These are phyloP conservation scores for Drosophila anomelani DNA, from an alignment of 2,888 invertebrate species.

Conservation along the genomic window DNA sequence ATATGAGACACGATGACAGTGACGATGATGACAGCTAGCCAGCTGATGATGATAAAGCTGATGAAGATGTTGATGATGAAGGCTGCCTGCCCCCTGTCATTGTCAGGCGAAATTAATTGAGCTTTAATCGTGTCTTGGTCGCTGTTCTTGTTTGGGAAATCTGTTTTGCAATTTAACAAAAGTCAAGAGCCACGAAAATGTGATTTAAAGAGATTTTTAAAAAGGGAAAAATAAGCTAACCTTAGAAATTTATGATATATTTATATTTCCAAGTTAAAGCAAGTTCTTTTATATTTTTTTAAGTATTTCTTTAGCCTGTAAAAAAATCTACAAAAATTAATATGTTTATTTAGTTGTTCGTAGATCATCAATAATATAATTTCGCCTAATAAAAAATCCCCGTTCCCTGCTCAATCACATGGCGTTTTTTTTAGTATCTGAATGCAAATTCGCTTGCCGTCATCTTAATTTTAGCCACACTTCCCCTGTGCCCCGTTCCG, in stretches of 20 bases:
- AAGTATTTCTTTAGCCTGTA: background rate
- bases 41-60: slow-evolving; percentile 4
- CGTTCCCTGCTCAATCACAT: background rate
- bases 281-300: background rate
- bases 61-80: slow-evolving; percentile 1
- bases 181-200: slow-evolving; percentile 10
- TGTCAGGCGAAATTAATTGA: slow-evolving; percentile 63
- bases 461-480: slow-evolving; percentile 21
- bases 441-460: slow-evolving; percentile 34
- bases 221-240: background rate
- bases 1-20: slow-evolving; percentile 3
- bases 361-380: slow-evolving; percentile 13
- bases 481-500: background rate
- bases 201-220: background rate
- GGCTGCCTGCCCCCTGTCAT: slow-evolving; percentile 58
- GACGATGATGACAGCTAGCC: slow-evolving; percentile 12
- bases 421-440: slow-evolving; percentile 5
- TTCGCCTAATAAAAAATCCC: slow-evolving; percentile 7
- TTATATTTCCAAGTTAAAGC: background rate
- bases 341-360: background rate
- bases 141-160: slow-evolving; percentile 12
- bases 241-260: background rate
- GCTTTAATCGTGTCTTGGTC: slow-evolving; percentile 75
- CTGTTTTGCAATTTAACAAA: slow-evolving; percentile 39
- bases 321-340: background rate